Evolutionary conservation across 2,888 invertebrate genomes (phyloP).

Genomic region (Idaea dimidiata): DNA sequence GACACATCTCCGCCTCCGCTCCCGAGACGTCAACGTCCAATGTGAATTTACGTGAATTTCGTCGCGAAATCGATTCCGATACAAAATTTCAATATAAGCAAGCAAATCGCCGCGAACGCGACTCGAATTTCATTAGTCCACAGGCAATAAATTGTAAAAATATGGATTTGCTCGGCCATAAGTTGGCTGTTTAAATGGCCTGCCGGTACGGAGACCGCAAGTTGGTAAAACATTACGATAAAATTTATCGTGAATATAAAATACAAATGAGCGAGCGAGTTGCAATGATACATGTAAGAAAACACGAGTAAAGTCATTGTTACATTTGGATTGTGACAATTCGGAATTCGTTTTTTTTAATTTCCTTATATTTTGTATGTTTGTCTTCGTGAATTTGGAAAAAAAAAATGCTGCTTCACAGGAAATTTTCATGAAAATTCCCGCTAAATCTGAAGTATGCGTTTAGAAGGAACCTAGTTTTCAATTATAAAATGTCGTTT

Average conservation of each 20-base stretch:
- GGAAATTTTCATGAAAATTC: too few relatives aligned
- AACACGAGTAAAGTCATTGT: neutral
- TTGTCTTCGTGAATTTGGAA: too few relatives aligned
- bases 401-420: too few relatives aligned
- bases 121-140: conserved; percentile 56
- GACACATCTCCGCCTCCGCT: conserved; percentile 73
- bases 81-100: conserved; percentile 57
- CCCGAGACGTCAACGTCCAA: conserved; percentile 50
- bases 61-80: conserved; percentile 45
- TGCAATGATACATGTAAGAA: neutral
- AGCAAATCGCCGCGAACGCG: conserved; percentile 47
- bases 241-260: neutral
- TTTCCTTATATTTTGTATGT: too few relatives aligned
- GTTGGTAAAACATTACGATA: conserved; percentile 22
- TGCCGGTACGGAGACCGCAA: conserved; percentile 22
- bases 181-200: conserved; percentile 40
- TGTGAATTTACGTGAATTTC: conserved; percentile 61
- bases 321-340: neutral
- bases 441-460: too few relatives aligned
- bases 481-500: too few relatives aligned
- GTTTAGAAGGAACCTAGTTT: too few relatives aligned
- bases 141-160: conserved; percentile 44
- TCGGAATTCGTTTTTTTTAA: neutral
- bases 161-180: conserved; percentile 44
- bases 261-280: conserved; percentile 10